Base-by-base conservation (phyloP, 2,888 invertebrate species). In the Synergus japonicus region DNA sequence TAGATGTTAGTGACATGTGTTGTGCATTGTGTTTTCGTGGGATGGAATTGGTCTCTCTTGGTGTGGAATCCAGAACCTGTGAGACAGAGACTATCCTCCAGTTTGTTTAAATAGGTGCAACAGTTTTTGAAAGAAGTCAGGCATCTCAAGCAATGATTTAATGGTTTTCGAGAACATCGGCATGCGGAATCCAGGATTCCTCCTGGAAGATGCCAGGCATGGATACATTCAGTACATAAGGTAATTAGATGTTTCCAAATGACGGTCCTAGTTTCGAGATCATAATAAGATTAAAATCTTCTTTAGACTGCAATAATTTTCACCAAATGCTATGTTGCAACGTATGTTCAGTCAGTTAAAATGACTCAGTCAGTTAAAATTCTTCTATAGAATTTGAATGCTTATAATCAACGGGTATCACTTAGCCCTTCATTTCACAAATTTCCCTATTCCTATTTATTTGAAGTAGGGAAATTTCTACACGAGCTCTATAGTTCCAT, bases 161-260 rank as follows among this genome's bases (percentile, higher is more conserved):
- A 92, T 92, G 92, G 92, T 92, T 79, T 90, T 91, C 88, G 91
- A 91, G 88, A 91, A 91, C 85, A 90, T 90, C 87, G 91, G 89
- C 84, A 92, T 91, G 92, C 88, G 92, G 87, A 90, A 91, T 88
- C 91, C 92, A 46, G 92, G 91, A 85, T 92, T 92, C 89, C 90
- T 92, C 82, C 85, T 91, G 85, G 92, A 92, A 88, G 91, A 92
- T 82, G 90, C 92, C 82, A 89, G 92, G 84, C 92, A 92, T 82
- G 92, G 92, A 85, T 92, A 92, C 81, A 91, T 92, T 83, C 92
- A 91, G 79, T 92, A 92, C 81, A 90, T 92, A 82, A 92, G 92
- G 92, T 91, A 87, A 73, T 69, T 77, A 37, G 13, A 60, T 44
- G 29, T 77, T 77, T n/a, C 10, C 2, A 3, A 7, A 43, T 22